These are phyloP conservation scores for Lycopodina hypogea DNA, from an alignment of 37 sponge, comb jelly and placozoan species.

Conservation along the genomic window DNA sequence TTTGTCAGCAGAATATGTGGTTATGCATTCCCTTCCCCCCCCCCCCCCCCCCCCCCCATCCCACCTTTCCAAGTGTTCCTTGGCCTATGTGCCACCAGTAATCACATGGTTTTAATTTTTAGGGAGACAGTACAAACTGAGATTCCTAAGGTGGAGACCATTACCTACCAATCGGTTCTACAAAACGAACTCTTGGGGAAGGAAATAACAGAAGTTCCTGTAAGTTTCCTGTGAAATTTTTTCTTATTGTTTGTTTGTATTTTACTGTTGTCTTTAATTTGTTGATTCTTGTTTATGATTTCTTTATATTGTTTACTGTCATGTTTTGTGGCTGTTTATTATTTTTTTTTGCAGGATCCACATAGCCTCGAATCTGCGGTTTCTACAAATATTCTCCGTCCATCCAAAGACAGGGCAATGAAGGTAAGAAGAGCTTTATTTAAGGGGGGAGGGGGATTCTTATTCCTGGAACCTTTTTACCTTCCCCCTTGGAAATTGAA, in stretches of 20 bases:
- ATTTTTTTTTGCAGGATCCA: constrained; percentile 27
- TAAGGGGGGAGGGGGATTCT: too few relatives aligned
- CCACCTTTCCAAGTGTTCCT: too few relatives aligned
- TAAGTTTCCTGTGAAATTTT: background rate
- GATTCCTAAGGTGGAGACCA: constrained; percentile 37
- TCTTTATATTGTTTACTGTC: constrained; percentile 11
- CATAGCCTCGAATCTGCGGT: constrained; percentile 15
- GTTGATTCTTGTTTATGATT: constrained; percentile 11
- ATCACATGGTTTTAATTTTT: too few relatives aligned
- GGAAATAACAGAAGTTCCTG: constrained; percentile 58
- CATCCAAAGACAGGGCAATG: constrained; percentile 40
- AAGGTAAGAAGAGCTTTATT: constrained; percentile 44
- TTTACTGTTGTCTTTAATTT: background rate
- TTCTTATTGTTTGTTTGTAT: background rate
- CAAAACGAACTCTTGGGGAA: constrained; percentile 68
- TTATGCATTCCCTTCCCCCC: too few relatives aligned
- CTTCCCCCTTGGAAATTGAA: too few relatives aligned
- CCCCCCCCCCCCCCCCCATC: too few relatives aligned
- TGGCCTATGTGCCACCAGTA: too few relatives aligned
- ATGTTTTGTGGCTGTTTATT: background rate
- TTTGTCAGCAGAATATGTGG: too few relatives aligned
- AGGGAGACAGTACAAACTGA: background rate
- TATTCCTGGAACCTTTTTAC: too few relatives aligned
- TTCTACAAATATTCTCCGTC: constrained; percentile 14
- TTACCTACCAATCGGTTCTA: constrained; percentile 59